A percentile compares a stretch with the other conserved stretches of the same genome.
These are phyloP conservation scores for Didymodactylos carnosus DNA, from an alignment of 2,888 invertebrate species.

Conservation along the genomic window DNA sequence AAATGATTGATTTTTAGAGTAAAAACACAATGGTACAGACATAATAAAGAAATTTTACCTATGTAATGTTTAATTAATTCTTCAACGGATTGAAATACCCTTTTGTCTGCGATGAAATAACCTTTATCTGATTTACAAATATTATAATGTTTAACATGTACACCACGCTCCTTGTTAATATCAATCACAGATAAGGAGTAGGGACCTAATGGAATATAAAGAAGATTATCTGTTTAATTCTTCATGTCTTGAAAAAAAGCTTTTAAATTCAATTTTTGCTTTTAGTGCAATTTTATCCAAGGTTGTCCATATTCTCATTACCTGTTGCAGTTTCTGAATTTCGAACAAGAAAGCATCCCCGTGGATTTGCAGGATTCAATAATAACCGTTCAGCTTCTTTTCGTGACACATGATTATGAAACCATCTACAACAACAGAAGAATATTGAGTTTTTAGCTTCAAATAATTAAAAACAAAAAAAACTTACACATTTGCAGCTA, in stretches of 20 bases:
- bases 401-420: constrained; percentile 3
- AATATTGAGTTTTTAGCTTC: neutral
- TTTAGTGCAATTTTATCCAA: no score
- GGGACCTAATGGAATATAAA: constrained; percentile 21
- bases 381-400: constrained; percentile 13
- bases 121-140: constrained; percentile 4
- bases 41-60: no score
- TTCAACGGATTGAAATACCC: constrained; percentile 2
- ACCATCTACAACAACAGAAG: neutral
- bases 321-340: constrained; percentile 59
- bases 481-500: constrained; percentile 10
- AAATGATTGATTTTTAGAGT: no score
- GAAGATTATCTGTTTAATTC: no score
- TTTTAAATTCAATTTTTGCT: no score
- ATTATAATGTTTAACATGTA: constrained; percentile 13
- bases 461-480: neutral
- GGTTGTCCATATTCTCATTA: no score
- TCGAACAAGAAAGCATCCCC: constrained; percentile 50
- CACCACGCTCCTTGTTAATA: constrained; percentile 3
- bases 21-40: no score
- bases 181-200: constrained; percentile 12
- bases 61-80: constrained; percentile 11
- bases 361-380: constrained; percentile 1
- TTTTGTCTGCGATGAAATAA: constrained; percentile 4
- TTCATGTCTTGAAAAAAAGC: no score